Base-by-base conservation (phyloP, 2,888 invertebrate species). In the Drosophila nr. perissopoda region DNA sequence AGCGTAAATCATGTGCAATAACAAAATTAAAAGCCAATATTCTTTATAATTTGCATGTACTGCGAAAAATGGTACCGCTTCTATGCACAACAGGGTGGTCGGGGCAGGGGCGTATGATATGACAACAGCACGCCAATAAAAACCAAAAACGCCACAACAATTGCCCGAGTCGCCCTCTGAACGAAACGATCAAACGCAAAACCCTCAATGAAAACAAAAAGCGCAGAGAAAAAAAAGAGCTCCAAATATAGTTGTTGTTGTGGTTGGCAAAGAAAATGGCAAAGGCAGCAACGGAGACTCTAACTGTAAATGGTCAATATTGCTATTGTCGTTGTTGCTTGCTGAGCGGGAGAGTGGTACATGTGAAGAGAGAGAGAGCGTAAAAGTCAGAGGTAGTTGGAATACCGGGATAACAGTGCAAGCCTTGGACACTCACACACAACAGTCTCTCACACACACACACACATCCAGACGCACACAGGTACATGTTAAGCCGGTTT, bases 401-500 rank as follows among this genome's bases (percentile, higher is more conserved):
- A 25, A 40, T 63, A 65, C 66, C 75, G 77, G 78, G 78, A 79
- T 75, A 21, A 51, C 70, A 63, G 49, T 49, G 62, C 52, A 79
- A 65, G 64, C 69, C 73, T 79, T 73, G 62, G 45, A 48, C n/a
- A 54, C 40, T 38, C 69, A 49, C 59, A 66, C 62, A 57, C 69
- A 33, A 33, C 33, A 10, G 33, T 33, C 33, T 33, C 33, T 33
- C 31, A 67, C 68, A 61, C 38, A 31, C 34, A 31, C 34, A 52
- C 52, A 60, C 21, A 52, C 18, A 61, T 38, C 48, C 59, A 48
- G 42, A 59, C 42, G 33, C 54, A 75, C 56, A 67, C 73, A 48
- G 45, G 68, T 78, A 69, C 76, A 73, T 59, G 72, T 68, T 72
- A 74, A 85, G 89, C 85, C 85, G 85, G 85, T 85, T 85, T 83